Percentiles rank a stretch among this genome's conserved stretches.
Conservation (phyloP, 2,888 invertebrate genomes). For the Cosmia trapezina region DNA sequence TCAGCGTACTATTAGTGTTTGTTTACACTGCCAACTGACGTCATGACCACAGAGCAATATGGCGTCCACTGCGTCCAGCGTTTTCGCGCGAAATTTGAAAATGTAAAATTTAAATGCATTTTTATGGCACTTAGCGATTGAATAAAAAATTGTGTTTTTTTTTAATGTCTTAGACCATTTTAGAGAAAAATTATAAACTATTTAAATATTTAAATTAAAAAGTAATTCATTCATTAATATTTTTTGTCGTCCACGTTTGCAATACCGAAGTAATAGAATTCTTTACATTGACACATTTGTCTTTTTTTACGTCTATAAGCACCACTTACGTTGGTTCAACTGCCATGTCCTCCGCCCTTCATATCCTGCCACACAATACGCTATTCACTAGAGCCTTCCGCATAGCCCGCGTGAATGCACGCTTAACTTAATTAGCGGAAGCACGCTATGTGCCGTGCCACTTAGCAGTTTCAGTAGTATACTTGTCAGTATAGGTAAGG, state of each 20-base stretch:
- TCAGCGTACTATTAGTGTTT: too few relatives aligned
- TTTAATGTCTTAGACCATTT: too few relatives aligned
- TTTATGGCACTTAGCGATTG: too few relatives aligned
- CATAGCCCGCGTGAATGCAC: constrained; percentile 35
- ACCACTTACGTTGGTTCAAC: background rate
- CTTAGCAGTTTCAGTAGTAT: constrained; percentile 3
- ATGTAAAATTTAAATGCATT: too few relatives aligned
- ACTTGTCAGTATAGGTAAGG: background rate
- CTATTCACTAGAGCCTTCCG: constrained; percentile 27
- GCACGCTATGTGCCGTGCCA: constrained; percentile 46
- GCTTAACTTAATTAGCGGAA: constrained; percentile 47
- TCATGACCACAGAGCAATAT: too few relatives aligned
- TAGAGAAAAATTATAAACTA: too few relatives aligned
- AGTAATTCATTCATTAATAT: background rate
- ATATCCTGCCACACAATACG: constrained; percentile 7
- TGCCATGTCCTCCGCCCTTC: background rate
- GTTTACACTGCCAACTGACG: too few relatives aligned
- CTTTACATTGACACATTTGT: background rate
- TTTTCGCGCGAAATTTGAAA: too few relatives aligned
- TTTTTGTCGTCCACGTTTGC: background rate
- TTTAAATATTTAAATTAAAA: too few relatives aligned
- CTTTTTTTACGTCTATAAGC: background rate
- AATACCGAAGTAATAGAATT: background rate
- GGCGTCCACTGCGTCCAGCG: too few relatives aligned
- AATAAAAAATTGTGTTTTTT: too few relatives aligned